Percentiles rank a stretch among this genome's conserved stretches.
phyloP scores from a whole-genome alignment of 2,113 vertebrate species.

The Pongo abelii region DNA sequence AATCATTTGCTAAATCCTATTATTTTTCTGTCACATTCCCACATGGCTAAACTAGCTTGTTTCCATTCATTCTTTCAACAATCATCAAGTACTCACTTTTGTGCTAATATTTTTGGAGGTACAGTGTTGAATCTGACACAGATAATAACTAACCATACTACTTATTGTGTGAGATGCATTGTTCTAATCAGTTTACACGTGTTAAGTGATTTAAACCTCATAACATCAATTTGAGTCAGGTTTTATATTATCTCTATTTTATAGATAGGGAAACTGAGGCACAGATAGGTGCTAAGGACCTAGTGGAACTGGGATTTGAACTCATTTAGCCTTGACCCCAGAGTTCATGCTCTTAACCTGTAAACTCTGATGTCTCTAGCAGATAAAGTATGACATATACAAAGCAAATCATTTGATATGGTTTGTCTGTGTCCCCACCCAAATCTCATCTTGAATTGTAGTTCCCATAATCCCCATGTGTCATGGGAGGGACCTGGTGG shows the following conservation, averaged over 20 bases:
- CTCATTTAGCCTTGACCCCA: background rate
- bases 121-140: background rate
- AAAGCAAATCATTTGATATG: background rate
- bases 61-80: conserved; percentile 22
- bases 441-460: no score
- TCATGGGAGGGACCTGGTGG: no score
- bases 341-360: background rate
- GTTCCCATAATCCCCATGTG: no score
- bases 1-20: background rate
- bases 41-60: background rate
- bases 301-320: background rate
- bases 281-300: background rate
- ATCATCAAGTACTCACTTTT: background rate
- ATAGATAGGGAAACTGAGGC: background rate
- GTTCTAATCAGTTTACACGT: background rate
- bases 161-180: background rate
- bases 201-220: background rate
- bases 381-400: background rate
- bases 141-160: background rate
- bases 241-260: background rate
- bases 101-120: background rate
- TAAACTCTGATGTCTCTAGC: background rate
- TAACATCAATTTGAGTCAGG: background rate
- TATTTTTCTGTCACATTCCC: background rate
- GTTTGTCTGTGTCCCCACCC: no score